A percentile compares a stretch with the other conserved stretches of the same genome.
phyloP scores from a whole-genome alignment of 2,888 invertebrate genomes.

The Oegoconia quadripuncta region DNA sequence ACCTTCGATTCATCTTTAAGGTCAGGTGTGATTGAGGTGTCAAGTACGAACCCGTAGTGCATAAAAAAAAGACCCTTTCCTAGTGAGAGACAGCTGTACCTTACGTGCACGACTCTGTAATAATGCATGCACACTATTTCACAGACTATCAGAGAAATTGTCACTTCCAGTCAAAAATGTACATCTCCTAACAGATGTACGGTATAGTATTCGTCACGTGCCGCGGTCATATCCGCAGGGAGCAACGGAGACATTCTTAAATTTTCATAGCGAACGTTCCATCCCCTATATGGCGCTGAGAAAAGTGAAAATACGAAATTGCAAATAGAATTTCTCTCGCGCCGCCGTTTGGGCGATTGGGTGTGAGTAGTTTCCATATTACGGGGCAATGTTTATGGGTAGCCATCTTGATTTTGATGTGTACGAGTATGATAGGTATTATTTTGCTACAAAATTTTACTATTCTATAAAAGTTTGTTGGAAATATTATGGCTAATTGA shows the following conservation, averaged over 20 bases:
- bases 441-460: no score
- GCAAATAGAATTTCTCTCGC: conserved; percentile 52
- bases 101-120: no score
- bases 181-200: conserved; percentile 22
- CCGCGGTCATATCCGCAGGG: conserved; percentile 57
- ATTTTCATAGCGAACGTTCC: conserved; percentile 58
- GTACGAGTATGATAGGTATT: no score
- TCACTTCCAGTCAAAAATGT: conserved; percentile 25
- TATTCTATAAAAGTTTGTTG: no score
- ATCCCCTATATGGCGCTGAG: conserved; percentile 39
- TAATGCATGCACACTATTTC: no score
- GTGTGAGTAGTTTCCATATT: conserved; percentile 4
- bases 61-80: no score
- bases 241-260: conserved; percentile 58
- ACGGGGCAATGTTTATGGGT: not conserved
- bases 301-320: conserved; percentile 64
- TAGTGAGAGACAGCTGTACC: no score
- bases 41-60: no score
- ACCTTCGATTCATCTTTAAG: no score
- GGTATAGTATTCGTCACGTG: conserved; percentile 53
- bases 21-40: no score
- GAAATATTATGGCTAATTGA: no score
- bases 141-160: no score
- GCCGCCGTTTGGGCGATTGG: conserved; percentile 7
- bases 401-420: not conserved